Percentiles rank a stretch among this genome's conserved stretches.
Evolutionary conservation across 1,140 invertebrate genomes (phyloP).

Genomic region (Doryteuthis pealeii): DNA sequence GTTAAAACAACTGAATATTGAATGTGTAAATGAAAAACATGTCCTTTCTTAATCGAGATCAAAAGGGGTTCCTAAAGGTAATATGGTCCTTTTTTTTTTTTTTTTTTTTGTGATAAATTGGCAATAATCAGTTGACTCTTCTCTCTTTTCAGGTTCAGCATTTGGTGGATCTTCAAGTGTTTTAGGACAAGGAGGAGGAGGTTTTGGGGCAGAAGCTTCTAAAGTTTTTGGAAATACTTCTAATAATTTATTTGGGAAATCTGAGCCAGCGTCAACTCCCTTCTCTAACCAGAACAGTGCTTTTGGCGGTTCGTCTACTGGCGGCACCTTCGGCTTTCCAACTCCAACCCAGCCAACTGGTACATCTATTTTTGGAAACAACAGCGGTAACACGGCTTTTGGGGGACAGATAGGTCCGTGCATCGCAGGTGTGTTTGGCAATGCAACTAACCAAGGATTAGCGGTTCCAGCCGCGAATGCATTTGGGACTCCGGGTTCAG

Average conservation of each 20-base stretch:
- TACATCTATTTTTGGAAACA: neutral
- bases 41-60: no score
- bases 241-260: neutral
- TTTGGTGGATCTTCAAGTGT: slow-evolving; percentile 15
- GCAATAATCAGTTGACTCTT: neutral
- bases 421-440: neutral
- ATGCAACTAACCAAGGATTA: neutral
- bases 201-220: neutral
- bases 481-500: slow-evolving; percentile 12
- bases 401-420: no score
- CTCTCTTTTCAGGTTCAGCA: neutral
- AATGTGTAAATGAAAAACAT: no score
- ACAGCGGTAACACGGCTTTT: no score
- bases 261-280: neutral
- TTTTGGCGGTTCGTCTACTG: slow-evolving; percentile 15
- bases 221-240: neutral
- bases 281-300: neutral
- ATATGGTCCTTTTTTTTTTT: no score
- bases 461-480: neutral
- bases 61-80: no score
- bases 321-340: neutral
- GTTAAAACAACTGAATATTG: no score
- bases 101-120: no score
- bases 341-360: neutral
- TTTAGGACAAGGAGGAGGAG: neutral